Percentiles rank a stretch among this genome's conserved stretches.
These are phyloP conservation scores for Cantharis rufa DNA, from an alignment of 2,888 invertebrate species.

Conservation along the genomic window DNA sequence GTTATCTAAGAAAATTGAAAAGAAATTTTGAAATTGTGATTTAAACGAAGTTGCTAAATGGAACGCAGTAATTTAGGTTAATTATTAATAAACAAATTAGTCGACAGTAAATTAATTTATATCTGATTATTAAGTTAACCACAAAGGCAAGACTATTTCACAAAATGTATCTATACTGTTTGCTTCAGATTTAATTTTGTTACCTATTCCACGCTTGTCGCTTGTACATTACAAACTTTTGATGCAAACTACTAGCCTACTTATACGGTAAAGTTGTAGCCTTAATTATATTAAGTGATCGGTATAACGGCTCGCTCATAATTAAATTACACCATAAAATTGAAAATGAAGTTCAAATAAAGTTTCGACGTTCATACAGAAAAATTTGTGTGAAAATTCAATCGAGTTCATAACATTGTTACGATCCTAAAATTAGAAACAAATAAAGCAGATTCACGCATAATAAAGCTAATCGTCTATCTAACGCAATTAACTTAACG, in stretches of 20 bases:
- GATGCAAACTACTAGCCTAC: neutral
- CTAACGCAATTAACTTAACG: neutral
- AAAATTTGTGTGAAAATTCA: neutral
- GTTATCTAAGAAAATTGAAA: neutral
- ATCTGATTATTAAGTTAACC: neutral
- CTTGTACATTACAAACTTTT: neutral
- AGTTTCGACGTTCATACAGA: neutral
- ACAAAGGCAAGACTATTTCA: neutral
- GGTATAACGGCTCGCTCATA: neutral
- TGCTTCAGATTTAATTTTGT: constrained; percentile 3
- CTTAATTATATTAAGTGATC: constrained; percentile 2
- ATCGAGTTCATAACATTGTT: neutral
- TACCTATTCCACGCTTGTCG: neutral
- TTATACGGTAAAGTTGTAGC: neutral
- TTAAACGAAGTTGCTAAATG: neutral
- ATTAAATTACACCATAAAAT: neutral
- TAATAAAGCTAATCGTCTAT: neutral
- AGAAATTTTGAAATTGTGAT: neutral
- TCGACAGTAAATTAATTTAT: neutral
- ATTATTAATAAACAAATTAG: neutral
- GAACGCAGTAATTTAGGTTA: neutral
- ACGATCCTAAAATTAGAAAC: neutral
- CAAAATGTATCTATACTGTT: neutral
- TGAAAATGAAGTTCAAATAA: neutral
- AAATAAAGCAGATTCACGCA: neutral